phyloP scores from a whole-genome alignment of 2,797 vertebrate species.

The Gymnoscopelus braueri region DNA sequence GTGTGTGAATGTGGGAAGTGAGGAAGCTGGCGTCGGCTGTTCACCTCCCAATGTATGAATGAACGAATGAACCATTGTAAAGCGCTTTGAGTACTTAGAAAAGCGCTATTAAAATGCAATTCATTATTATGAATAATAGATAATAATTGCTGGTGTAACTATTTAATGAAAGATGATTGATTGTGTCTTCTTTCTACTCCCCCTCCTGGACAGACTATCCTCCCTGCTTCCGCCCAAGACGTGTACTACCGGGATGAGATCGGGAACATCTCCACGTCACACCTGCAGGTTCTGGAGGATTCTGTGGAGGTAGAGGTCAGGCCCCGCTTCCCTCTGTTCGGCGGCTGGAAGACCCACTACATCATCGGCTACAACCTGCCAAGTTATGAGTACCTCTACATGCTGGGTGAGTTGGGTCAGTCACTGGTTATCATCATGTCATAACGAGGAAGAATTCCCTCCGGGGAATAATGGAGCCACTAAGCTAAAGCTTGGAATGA shows the following conservation, averaged over 20 bases:
- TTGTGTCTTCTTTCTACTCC: neutral
- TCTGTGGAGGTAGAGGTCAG: conserved; percentile 98
- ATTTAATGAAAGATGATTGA: neutral
- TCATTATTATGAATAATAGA: too few species aligned
- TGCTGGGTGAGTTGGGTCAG: conserved; percentile 83
- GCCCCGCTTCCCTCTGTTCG: conserved; percentile 96
- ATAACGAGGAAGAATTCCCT: neutral
- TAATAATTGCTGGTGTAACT: neutral
- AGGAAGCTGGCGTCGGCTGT: too few species aligned
- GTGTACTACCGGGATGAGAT: conserved; percentile 99
- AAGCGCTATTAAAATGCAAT: too few species aligned
- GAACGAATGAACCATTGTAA: too few species aligned
- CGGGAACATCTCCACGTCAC: conserved; percentile 98
- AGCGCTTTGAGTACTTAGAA: too few species aligned
- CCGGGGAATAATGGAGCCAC: too few species aligned
- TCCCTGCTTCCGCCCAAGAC: conserved; percentile 96
- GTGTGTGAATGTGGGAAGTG: too few species aligned
- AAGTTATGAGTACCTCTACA: conserved; percentile 98
- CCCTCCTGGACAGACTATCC: conserved; percentile 88
- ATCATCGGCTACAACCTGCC: conserved; percentile 97
- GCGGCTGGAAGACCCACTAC: conserved; percentile 99
- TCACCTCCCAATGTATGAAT: too few species aligned
- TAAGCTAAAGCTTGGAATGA: too few species aligned
- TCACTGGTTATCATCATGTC: neutral
- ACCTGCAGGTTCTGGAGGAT: conserved; percentile 94